Conservation (phyloP, 2,113 vertebrate genomes). For the Pontoporia blainvillei region DNA sequence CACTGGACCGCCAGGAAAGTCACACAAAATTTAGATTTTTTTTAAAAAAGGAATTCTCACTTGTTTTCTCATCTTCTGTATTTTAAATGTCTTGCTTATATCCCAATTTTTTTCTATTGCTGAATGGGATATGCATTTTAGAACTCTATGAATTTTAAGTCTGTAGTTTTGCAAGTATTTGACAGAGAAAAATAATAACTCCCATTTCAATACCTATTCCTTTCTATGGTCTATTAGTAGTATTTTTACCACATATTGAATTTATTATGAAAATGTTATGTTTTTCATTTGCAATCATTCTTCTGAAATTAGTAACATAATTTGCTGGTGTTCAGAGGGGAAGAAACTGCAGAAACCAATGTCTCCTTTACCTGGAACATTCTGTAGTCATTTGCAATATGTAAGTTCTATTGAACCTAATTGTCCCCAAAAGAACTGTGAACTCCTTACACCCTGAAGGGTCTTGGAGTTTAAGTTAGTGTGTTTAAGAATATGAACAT, state of each 20-base stretch:
- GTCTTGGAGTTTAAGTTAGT: not conserved
- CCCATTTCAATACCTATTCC: not conserved
- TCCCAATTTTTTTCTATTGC: not conserved
- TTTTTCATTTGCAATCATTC: not conserved
- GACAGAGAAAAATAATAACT: not conserved
- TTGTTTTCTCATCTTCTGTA: not conserved
- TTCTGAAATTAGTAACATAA: not conserved
- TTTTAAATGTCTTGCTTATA: not conserved
- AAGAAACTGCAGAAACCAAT: not conserved
- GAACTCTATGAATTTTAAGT: not conserved
- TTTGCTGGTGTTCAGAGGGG: not conserved
- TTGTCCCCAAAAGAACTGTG: no score
- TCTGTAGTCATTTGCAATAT: no score
- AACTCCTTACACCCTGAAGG: not conserved
- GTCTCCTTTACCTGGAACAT: not conserved
- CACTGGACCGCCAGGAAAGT: no score
- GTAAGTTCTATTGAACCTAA: not conserved
- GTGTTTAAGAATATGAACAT: not conserved
- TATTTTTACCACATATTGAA: not conserved
- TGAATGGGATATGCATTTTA: not conserved
- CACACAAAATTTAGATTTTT: not conserved
- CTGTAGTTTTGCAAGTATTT: not conserved
- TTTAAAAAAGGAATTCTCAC: not conserved
- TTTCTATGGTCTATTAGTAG: not conserved
- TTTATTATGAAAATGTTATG: not conserved